A percentile compares a stretch with the other conserved stretches of the same genome.
Conservation (phyloP, 2,113 vertebrate genomes). For the Odocoileus virginianus region DNA sequence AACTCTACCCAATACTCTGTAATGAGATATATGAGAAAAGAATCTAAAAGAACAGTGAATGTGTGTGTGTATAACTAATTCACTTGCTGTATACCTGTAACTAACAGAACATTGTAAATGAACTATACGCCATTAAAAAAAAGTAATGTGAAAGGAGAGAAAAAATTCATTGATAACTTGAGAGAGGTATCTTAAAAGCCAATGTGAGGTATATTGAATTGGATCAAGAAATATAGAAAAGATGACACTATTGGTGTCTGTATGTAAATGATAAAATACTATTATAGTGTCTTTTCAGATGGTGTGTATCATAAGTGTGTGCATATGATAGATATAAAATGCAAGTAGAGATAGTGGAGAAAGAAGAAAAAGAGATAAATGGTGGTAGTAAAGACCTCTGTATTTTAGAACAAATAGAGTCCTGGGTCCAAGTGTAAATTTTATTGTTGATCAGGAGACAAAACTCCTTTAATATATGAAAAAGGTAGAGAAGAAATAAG, state of each 20-base stretch:
- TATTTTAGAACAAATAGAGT: neutral
- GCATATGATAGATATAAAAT: neutral
- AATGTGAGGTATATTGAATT: neutral
- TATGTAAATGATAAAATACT: neutral
- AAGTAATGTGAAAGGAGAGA: neutral
- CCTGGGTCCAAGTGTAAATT: neutral
- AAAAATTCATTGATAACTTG: neutral
- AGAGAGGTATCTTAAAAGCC: neutral
- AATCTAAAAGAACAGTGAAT: neutral
- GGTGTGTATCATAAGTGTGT: neutral
- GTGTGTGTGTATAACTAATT: neutral
- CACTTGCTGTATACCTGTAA: neutral
- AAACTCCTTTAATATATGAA: neutral
- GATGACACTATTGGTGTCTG: neutral
- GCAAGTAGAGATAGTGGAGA: neutral
- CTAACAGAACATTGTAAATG: neutral
- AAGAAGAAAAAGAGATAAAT: neutral
- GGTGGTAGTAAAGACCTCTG: neutral
- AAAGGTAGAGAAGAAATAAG: neutral
- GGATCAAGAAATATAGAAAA: neutral
- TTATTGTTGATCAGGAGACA: neutral
- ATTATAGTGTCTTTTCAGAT: neutral
- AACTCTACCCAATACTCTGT: neutral
- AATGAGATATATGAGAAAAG: neutral
- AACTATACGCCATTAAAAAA: neutral